These are phyloP conservation scores for Atethmia centrago DNA, from an alignment of 2,888 invertebrate genomes.

Conservation along the genomic window DNA sequence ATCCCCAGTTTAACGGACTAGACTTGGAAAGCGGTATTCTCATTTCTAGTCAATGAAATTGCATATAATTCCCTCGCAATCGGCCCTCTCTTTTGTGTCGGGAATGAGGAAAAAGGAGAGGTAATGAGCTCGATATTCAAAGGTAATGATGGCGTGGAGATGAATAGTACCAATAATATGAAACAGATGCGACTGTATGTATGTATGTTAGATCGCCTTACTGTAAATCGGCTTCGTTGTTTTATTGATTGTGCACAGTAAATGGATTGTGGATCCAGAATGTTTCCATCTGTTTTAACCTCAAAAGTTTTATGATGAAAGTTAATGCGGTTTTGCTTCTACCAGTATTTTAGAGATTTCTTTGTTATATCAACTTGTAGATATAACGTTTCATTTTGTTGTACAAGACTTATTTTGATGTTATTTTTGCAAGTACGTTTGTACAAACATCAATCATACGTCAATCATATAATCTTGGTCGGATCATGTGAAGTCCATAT, in stretches of 20 bases:
- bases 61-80: slow-evolving; percentile 82
- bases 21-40: slow-evolving; percentile 74
- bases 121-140: slow-evolving; percentile 70
- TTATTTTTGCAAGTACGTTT: no score
- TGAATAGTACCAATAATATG: slow-evolving; percentile 52
- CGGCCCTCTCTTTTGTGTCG: slow-evolving; percentile 71
- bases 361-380: background rate
- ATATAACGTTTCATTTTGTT: background rate
- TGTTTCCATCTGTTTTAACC: slow-evolving; percentile 2
- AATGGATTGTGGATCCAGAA: slow-evolving; percentile 10
- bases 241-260: slow-evolving; percentile 48
- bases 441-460: no score
- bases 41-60: slow-evolving; percentile 83
- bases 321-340: background rate
- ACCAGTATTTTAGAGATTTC: background rate
- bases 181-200: slow-evolving; percentile 40
- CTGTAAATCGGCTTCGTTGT: slow-evolving; percentile 45
- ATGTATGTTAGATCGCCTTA: slow-evolving; percentile 34
- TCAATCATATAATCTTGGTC: no score
- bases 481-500: no score
- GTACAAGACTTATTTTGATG: background rate
- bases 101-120: slow-evolving; percentile 65
- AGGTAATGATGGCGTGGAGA: slow-evolving; percentile 59
- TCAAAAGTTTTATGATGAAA: background rate
- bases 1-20: slow-evolving; percentile 71